Conservation (phyloP, 2,113 vertebrate species). For the Neopipo cinnamomea region DNA sequence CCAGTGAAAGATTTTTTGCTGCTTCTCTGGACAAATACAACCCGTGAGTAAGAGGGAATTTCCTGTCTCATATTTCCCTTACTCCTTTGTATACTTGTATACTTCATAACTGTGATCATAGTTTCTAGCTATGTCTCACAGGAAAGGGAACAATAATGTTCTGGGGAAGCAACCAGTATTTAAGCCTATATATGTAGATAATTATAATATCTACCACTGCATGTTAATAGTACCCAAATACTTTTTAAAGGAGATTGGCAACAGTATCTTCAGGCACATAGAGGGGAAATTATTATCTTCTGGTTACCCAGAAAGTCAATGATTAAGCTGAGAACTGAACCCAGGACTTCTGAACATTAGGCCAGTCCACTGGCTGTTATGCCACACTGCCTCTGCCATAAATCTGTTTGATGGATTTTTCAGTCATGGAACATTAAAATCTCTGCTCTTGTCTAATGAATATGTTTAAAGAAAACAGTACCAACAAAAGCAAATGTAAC, state of each 20-base stretch:
- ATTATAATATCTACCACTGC: background rate
- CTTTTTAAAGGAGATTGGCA: background rate
- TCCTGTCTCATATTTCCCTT: background rate
- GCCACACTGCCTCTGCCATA: constrained; percentile 36
- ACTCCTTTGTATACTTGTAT: background rate
- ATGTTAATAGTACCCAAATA: background rate
- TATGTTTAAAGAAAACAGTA: constrained; percentile 54
- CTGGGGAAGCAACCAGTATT: background rate
- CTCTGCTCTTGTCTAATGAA: constrained; percentile 49
- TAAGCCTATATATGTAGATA: background rate
- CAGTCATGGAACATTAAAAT: constrained; percentile 62
- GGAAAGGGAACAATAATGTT: background rate
- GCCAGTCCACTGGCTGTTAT: constrained; percentile 29
- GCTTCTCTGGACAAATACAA: background rate
- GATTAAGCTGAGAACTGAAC: constrained; percentile 50
- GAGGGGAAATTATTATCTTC: constrained; percentile 18
- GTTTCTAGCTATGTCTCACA: background rate
- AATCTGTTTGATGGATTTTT: constrained; percentile 62
- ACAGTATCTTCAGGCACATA: background rate
- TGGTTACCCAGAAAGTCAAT: constrained; percentile 45
- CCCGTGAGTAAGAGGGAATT: background rate
- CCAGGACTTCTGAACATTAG: constrained; percentile 16
- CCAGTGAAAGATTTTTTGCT: background rate
- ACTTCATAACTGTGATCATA: background rate
- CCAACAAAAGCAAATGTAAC: constrained; percentile 56